Percentiles rank a stretch among this genome's conserved stretches.
Conservation (phyloP, 2,888 invertebrate species). For the Magallana nippona region DNA sequence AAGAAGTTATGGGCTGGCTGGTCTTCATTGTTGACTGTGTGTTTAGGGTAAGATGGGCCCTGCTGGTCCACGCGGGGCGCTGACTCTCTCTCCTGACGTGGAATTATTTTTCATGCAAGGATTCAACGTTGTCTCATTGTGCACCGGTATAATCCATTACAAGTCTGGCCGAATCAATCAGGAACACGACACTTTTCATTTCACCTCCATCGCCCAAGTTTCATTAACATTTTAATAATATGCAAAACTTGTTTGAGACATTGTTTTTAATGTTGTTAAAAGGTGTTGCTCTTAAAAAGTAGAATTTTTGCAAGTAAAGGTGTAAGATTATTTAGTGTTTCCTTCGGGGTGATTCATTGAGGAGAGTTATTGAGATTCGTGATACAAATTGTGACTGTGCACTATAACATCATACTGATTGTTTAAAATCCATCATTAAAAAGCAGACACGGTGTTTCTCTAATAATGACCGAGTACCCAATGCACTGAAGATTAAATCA, state of each 20-base stretch:
- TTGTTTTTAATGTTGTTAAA: conserved; percentile 22
- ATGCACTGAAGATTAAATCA: conserved; percentile 21
- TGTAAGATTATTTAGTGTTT: background rate
- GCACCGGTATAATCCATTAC: background rate
- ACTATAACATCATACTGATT: background rate
- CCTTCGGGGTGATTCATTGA: background rate
- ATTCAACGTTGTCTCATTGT: background rate
- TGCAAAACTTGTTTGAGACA: conserved; percentile 2
- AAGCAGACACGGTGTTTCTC: conserved; percentile 10
- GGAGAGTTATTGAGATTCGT: background rate
- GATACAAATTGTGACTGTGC: conserved; percentile 29
- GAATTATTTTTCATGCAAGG: no score
- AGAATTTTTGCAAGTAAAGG: background rate
- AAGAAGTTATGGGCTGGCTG: no score
- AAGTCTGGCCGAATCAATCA: background rate
- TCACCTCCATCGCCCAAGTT: background rate
- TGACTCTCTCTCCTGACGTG: no score
- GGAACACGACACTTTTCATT: background rate
- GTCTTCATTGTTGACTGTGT: no score
- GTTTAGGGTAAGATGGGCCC: no score
- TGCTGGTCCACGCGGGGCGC: no score
- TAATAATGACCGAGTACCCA: conserved; percentile 24
- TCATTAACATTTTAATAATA: conserved; percentile 28
- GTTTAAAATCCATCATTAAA: conserved; percentile 20
- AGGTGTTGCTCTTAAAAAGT: background rate